Conservation (phyloP, 2,113 vertebrate genomes). For the Silurus glanis region DNA sequence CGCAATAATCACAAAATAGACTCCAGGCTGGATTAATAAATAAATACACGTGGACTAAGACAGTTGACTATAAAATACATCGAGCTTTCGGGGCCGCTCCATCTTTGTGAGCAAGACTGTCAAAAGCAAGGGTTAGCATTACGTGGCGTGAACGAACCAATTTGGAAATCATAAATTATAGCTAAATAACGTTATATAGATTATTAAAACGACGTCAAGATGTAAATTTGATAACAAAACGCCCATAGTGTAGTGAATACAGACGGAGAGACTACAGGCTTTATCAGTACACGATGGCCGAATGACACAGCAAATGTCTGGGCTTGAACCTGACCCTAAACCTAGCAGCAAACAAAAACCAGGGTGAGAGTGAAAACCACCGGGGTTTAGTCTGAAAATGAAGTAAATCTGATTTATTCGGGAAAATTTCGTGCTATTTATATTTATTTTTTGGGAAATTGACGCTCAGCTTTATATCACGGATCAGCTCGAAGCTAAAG, state of each 20-base stretch:
- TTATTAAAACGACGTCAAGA: neutral
- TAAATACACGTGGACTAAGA: neutral
- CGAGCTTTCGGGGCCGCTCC: neutral
- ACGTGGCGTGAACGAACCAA: neutral
- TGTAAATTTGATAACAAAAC: too few relatives aligned
- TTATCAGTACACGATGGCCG: conserved; percentile 36
- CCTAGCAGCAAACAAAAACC: neutral
- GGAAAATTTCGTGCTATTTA: too few relatives aligned
- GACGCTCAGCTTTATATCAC: too few relatives aligned
- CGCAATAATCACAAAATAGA: neutral
- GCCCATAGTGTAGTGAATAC: too few relatives aligned
- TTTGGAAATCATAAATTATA: neutral
- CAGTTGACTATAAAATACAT: neutral
- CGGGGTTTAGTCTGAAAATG: neutral
- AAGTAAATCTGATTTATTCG: too few relatives aligned
- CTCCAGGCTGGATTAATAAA: neutral
- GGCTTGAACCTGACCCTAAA: neutral
- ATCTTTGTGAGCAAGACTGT: neutral
- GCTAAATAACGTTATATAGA: neutral
- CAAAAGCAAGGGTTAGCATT: conserved; percentile 8
- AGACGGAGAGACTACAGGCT: neutral
- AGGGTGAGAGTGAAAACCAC: neutral
- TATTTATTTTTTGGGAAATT: too few relatives aligned
- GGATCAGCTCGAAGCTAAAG: too few relatives aligned
- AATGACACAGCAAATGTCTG: conserved; percentile 80